Percentiles rank a stretch among this genome's conserved stretches.
Evolutionary conservation across 2,797 vertebrate genomes (phyloP).

Genomic region (Crossoptilon crossoptilon): DNA sequence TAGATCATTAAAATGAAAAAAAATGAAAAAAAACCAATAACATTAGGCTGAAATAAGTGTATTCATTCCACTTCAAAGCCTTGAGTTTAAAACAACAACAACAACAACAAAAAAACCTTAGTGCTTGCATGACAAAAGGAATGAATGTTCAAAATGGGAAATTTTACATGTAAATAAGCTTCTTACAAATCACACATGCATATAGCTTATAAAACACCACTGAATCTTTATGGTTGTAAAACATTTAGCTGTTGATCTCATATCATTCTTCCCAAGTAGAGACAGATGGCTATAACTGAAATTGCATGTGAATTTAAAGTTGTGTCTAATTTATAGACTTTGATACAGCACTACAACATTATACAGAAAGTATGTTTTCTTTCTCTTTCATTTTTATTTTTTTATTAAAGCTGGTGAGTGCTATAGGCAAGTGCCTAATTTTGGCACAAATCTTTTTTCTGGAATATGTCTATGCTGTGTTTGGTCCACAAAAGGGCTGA

Average conservation of each 20-base stretch:
- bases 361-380: background rate
- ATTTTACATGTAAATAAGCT: constrained; percentile 60
- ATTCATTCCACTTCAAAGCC: constrained; percentile 14
- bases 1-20: background rate
- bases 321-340: constrained; percentile 51
- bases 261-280: constrained; percentile 32
- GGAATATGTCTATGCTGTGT: too few species aligned
- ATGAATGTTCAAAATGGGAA: constrained; percentile 50
- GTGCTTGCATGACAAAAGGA: constrained; percentile 61
- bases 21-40: background rate
- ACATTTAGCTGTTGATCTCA: constrained; percentile 55
- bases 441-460: background rate
- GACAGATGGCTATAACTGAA: constrained; percentile 70
- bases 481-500: background rate
- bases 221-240: constrained; percentile 41
- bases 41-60: background rate
- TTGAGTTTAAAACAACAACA: constrained; percentile 11
- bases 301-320: constrained; percentile 54
- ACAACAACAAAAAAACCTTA: background rate
- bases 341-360: constrained; percentile 28
- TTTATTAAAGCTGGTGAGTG: background rate
- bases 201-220: constrained; percentile 46
- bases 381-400: background rate
- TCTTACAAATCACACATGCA: constrained; percentile 59
- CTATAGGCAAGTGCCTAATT: background rate